These are phyloP conservation scores for Rallus crepitans DNA, from an alignment of 2,797 vertebrate species.

Conservation along the genomic window DNA sequence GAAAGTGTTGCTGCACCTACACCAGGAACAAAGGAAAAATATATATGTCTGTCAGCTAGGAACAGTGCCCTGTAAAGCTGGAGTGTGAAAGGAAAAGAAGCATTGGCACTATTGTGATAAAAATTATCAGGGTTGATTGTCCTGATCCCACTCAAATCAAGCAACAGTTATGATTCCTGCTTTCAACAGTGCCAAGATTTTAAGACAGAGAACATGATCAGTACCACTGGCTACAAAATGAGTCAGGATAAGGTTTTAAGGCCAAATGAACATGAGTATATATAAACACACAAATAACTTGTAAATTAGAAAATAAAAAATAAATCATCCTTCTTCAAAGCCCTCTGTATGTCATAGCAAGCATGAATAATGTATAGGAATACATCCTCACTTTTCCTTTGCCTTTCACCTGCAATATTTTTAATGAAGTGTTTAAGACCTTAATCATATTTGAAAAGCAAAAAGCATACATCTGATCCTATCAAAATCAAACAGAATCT, in stretches of 20 bases:
- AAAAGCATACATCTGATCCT: background rate
- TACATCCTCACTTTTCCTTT: background rate
- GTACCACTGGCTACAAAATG: background rate
- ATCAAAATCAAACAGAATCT: background rate
- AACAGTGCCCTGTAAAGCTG: background rate
- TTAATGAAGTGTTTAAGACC: background rate
- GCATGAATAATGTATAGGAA: background rate
- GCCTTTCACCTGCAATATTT: background rate
- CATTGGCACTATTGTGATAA: background rate
- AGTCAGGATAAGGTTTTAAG: background rate
- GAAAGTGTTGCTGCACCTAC: background rate
- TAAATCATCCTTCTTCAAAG: background rate
- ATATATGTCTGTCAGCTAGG: background rate
- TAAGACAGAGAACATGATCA: background rate
- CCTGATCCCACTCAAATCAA: background rate
- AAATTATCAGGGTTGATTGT: background rate
- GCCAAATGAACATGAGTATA: background rate
- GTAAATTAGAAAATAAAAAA: background rate
- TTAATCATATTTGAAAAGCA: constrained; percentile 13
- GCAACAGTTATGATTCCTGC: background rate
- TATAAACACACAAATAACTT: background rate
- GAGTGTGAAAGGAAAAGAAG: background rate
- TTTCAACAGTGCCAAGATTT: background rate
- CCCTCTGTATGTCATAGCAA: background rate
- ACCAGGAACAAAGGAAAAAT: background rate